Conservation (phyloP, 2,113 vertebrate species). For the Tautogolabrus adspersus region DNA sequence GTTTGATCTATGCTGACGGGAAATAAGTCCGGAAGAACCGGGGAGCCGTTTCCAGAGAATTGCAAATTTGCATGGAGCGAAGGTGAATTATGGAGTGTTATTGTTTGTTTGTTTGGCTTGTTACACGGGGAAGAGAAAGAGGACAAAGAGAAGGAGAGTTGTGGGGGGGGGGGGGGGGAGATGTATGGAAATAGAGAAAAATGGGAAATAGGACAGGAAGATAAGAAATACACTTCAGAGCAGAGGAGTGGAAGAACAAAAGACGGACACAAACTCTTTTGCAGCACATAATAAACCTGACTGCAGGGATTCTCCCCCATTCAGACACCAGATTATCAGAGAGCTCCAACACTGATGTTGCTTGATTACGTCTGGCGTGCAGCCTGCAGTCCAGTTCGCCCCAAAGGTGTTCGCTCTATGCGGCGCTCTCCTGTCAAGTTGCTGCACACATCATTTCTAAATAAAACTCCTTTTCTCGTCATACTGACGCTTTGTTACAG, state of each 20-base stretch:
- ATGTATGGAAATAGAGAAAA: neutral
- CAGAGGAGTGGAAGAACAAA: neutral
- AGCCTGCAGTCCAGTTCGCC: too few species aligned
- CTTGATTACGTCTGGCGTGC: neutral
- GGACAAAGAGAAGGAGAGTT: neutral
- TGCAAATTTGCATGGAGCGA: conserved; percentile 34
- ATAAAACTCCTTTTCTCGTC: too few species aligned
- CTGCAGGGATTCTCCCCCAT: neutral
- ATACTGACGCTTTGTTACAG: too few species aligned
- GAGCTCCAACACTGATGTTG: neutral
- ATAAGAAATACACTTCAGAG: too few species aligned
- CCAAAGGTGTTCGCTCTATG: too few species aligned
- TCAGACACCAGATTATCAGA: neutral
- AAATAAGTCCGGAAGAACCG: conserved; percentile 22
- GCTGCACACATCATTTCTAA: too few species aligned
- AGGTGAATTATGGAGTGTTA: neutral
- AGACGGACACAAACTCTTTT: too few species aligned
- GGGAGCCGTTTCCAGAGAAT: conserved; percentile 25
- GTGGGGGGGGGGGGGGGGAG: too few species aligned
- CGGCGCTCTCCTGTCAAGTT: too few species aligned
- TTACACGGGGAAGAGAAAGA: neutral
- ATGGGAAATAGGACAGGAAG: neutral
- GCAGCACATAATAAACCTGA: neutral
- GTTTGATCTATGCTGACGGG: conserved; percentile 43
- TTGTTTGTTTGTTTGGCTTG: conserved; percentile 16